These are phyloP conservation scores for Folsomia manolachei DNA, from an alignment of 2,888 invertebrate genomes.

Conservation along the genomic window DNA sequence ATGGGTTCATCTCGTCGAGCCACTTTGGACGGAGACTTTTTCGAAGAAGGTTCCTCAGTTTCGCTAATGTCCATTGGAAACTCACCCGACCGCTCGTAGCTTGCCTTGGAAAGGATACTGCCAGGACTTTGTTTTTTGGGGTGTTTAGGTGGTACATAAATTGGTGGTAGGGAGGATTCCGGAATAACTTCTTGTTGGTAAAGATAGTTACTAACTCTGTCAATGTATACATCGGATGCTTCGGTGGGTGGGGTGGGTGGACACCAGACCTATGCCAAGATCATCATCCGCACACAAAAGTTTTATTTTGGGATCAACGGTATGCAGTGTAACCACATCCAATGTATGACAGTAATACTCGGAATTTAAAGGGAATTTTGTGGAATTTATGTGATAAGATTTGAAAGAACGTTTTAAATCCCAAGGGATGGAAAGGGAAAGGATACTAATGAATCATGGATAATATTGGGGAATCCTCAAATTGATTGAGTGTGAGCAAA, in stretches of 20 bases:
- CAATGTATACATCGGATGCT: conserved; percentile 83
- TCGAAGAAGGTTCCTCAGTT: conserved; percentile 19
- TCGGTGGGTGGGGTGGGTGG: conserved; percentile 95
- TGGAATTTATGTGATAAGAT: conserved; percentile 3
- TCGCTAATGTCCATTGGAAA: conserved; percentile 11
- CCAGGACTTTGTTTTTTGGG: conserved; percentile 32
- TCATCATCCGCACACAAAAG: no score
- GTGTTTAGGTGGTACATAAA: conserved; percentile 58
- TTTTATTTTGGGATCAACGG: no score
- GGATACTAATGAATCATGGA: no score
- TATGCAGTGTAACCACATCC: no score
- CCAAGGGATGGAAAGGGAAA: neutral
- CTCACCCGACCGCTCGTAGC: conserved; percentile 1
- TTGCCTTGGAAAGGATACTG: neutral
- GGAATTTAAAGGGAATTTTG: neutral
- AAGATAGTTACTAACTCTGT: conserved; percentile 73
- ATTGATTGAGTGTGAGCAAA: no score
- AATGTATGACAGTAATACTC: no score
- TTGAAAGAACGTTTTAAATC: neutral
- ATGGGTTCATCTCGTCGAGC: conserved; percentile 71
- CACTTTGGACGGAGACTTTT: conserved; percentile 53
- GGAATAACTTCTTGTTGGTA: conserved; percentile 73
- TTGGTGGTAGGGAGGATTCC: conserved; percentile 74
- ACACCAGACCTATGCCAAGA: conserved; percentile 76
- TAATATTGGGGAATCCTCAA: no score